Base-by-base conservation (phyloP, 2,888 invertebrate species). In the Criorhina ranunculi region DNA sequence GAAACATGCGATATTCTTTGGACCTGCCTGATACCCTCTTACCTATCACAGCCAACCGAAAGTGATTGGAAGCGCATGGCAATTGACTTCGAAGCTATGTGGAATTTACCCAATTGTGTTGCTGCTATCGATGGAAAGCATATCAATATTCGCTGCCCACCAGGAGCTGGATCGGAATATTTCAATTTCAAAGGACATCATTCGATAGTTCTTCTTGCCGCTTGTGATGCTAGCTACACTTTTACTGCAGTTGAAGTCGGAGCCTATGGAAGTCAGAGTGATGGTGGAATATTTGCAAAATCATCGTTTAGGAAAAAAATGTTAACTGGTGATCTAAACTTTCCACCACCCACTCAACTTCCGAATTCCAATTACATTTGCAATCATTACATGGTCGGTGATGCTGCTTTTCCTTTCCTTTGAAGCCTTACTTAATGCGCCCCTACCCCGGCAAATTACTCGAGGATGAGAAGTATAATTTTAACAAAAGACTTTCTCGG, bases 81-180 rank as follows among this genome's bases (percentile, higher is more conserved):
- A 17, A 19, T 17, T 5, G 46, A 46, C 5, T 46, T 72, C 29
- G 57, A 46, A 33, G 33, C 1, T 49, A 60, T 53, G 17, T 46
- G 46, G 46, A 82, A 88, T 55, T 59, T 88, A 55, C 87, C 86
- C 7, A 70, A 87, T 66, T 88, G 88, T 78, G 59, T 88, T n/a
- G 88, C 89, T 9, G 86, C 88, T 19, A 80, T 89, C 17, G 89
- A 89, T 78, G 89, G 89, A 0, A 89, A 88, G 75, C 89, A 89
- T 70, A 69, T 89, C 12, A 72, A 86, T 19, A 88, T 89, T 62
- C 77, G 86, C 62, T 81, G 87, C 19, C 17, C 29, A 11, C 49
- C 19, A 49, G 7, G n/a, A 29, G 49, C 24, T 11, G 49, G 24
- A n/a, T 49, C 49, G 9, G 49, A 24, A 11, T 49, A 24, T 9